Evolutionary conservation across 1,140 invertebrate genomes (phyloP), one percentile per base, ranked within the genome.

Genomic region (Stegodyphus mimosarum): DNA sequence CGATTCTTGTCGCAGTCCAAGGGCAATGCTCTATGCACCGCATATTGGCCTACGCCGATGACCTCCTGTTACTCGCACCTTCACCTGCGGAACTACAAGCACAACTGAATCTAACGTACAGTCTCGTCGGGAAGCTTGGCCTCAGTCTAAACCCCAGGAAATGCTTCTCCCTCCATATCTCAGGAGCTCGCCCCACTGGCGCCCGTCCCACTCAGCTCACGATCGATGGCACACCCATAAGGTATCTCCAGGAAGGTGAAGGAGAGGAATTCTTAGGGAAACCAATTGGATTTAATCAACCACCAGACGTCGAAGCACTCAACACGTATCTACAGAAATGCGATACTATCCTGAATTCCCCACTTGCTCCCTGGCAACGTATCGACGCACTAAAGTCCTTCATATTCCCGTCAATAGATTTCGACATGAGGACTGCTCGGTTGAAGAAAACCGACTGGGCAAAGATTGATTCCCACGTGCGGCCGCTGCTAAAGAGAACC

Each of bases 11-110:
- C 1, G 13, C 3, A 0, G 17, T 64, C 0, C 73, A 63, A 5
- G 17, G 5, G 0, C 53, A 75, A 11, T 0, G 0, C 0, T 0
- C 0, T 0, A 0, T 7, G 0, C 10, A 15, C 10, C 10, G 7
- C 7, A n/a, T 64, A 0, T 0, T 75, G 5, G 73, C 33, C 0
- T 75, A 52, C 13, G 73, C 73, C 7, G 73, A 75, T 0, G 73
- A 75, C 55, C 5, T 75, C 6, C 6, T 33, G 1, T 53, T 64
- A 0, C 52, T 75, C 0, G 18, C 9, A 0, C 3, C 3, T 9
- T 6, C 10, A 0, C 55, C 55, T 7, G 5, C 0, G 0, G 33
- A 15, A 0, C 33, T 75, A 2, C 73, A 75, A 64, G 0, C 0
- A 0, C 6, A 4, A 0, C 17, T 75, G 0, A 7, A 63, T 15